A percentile compares a stretch with the other conserved stretches of the same genome.
Conservation (phyloP, 2,888 invertebrate species). For the Pammene fasciana region DNA sequence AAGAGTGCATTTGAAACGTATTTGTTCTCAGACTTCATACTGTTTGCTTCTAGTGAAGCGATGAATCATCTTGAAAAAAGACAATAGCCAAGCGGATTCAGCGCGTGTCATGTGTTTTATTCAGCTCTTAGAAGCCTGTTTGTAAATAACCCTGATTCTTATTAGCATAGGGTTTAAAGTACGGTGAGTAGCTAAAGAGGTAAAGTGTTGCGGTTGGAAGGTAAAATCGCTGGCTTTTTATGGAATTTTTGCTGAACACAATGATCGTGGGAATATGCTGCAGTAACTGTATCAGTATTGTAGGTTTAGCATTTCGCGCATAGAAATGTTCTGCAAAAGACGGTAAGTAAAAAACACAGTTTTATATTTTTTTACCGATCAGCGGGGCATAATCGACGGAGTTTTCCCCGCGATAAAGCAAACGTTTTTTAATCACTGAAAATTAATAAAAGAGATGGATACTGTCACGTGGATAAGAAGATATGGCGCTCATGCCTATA, state of each 20-base stretch:
- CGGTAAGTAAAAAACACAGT: slow-evolving; percentile 32
- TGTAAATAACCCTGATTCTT: neutral
- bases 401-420: too few species aligned
- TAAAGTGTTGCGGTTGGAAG: slow-evolving; percentile 22
- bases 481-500: too few species aligned
- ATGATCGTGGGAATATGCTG: slow-evolving; percentile 74
- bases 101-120: slow-evolving; percentile 40
- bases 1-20: slow-evolving; percentile 10
- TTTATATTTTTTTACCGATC: too few species aligned
- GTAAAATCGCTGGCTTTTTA: slow-evolving; percentile 30
- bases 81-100: slow-evolving; percentile 38
- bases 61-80: slow-evolving; percentile 36
- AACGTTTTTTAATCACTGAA: too few species aligned
- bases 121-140: slow-evolving; percentile 1
- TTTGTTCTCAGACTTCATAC: slow-evolving; percentile 3
- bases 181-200: neutral
- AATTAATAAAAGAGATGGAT: too few species aligned
- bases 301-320: slow-evolving; percentile 1
- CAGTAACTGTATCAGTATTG: slow-evolving; percentile 61
- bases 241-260: slow-evolving; percentile 58
- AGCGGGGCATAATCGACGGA: too few species aligned
- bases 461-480: too few species aligned
- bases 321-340: neutral
- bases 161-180: slow-evolving; percentile 1
- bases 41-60: slow-evolving; percentile 2